phyloP scores from a whole-genome alignment of 2,888 invertebrate genomes.

The Coelinius sp. region DNA sequence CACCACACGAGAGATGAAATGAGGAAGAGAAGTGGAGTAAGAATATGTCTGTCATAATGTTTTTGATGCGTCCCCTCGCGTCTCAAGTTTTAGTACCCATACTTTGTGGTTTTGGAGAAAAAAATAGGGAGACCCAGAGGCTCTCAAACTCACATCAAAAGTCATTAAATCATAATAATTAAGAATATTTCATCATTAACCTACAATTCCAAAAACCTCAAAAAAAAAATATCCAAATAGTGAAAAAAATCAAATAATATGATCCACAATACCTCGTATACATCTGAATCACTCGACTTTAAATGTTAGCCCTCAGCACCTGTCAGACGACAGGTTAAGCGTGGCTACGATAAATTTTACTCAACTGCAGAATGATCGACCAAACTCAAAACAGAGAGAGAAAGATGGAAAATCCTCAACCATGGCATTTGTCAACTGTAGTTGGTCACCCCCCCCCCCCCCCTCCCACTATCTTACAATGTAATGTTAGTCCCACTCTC shows the following conservation, averaged over 20 bases:
- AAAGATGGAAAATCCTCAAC: not conserved
- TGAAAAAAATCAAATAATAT: conserved; percentile 26
- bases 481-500: conserved; percentile 11
- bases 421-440: conserved; percentile 14
- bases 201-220: not conserved
- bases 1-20: not conserved
- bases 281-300: conserved; percentile 18
- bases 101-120: conserved; percentile 29
- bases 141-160: not conserved
- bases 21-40: not conserved
- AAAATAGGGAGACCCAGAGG: conserved; percentile 19
- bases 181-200: not conserved
- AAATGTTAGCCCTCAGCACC: conserved; percentile 7
- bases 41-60: conserved; percentile 24
- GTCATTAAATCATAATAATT: not conserved
- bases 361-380: conserved; percentile 24
- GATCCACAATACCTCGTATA: conserved; percentile 4
- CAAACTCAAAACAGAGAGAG: not conserved
- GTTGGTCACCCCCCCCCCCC: conserved; percentile 11
- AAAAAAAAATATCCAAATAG: conserved; percentile 22
- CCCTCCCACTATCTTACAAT: not conserved
- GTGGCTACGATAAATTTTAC: conserved; percentile 47
- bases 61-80: conserved; percentile 19
- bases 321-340: conserved; percentile 28
- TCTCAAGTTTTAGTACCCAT: conserved; percentile 20